Evolutionary conservation across 2,113 vertebrate species (phyloP).

Genomic region (Oncorhynchus masou): DNA sequence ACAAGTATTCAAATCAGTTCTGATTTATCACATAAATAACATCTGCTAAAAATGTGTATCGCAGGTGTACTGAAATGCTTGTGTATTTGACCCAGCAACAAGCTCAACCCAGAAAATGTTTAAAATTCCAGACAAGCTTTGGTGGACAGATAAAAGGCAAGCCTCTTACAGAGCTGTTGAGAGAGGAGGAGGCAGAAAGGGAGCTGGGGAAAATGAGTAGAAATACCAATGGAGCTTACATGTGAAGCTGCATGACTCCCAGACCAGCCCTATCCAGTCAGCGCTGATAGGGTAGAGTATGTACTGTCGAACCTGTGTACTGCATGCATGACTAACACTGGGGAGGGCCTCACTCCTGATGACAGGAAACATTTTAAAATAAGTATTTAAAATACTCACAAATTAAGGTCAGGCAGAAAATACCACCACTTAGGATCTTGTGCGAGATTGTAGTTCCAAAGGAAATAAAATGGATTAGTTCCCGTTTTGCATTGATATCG

Average conservation of each 20-base stretch:
- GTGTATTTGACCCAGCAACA: not conserved
- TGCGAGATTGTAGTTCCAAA: not conserved
- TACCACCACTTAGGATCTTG: not conserved
- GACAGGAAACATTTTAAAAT: not conserved
- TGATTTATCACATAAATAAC: too few species aligned
- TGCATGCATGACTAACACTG: not conserved
- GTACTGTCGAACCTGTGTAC: too few species aligned
- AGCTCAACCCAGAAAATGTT: slow-evolving; percentile 10
- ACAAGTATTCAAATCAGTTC: too few species aligned
- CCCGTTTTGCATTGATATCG: not conserved
- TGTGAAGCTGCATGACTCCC: not conserved
- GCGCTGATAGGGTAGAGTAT: too few species aligned
- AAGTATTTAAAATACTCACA: not conserved
- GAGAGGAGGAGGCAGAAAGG: not conserved
- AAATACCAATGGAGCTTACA: not conserved
- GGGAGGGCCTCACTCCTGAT: not conserved
- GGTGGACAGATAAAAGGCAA: slow-evolving; percentile 7
- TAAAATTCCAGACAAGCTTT: slow-evolving; percentile 23
- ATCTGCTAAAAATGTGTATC: too few species aligned
- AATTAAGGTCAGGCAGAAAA: not conserved
- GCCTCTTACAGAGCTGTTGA: not conserved
- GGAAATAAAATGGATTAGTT: not conserved
- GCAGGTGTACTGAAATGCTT: too few species aligned
- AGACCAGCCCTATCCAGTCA: not conserved
- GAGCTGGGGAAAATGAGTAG: not conserved